Conservation (phyloP, 2,797 vertebrate genomes). For the Sebastes taczanowskii region DNA sequence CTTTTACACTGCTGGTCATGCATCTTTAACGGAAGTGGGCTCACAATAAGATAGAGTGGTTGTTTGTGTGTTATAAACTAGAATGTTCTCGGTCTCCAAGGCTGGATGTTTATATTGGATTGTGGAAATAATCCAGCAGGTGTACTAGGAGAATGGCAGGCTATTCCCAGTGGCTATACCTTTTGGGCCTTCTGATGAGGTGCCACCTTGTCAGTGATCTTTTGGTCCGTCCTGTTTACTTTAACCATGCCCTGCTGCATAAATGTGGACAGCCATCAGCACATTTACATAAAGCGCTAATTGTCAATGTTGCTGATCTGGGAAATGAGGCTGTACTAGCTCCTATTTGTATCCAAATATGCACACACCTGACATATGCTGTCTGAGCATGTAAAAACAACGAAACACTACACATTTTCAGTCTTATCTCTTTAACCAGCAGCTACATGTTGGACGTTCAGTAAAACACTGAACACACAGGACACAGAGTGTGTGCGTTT, state of each 20-base stretch:
- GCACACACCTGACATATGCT: no score
- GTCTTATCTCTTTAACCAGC: neutral
- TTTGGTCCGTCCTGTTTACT: neutral
- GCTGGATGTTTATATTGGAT: neutral
- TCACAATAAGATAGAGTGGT: neutral
- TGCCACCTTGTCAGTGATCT: neutral
- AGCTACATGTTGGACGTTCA: neutral
- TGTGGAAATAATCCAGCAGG: neutral
- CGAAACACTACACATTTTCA: neutral
- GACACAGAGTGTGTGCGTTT: neutral
- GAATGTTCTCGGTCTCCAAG: neutral
- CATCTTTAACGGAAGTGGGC: conserved; percentile 17
- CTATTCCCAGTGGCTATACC: neutral
- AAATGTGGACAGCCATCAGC: neutral
- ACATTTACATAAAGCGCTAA: neutral
- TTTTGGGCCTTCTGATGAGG: neutral
- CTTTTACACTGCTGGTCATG: conserved; percentile 11
- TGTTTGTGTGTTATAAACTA: neutral
- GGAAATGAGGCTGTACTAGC: neutral
- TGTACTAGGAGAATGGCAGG: neutral
- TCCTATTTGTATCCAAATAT: no score
- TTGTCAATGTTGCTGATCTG: neutral
- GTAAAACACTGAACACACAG: neutral
- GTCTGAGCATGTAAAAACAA: neutral
- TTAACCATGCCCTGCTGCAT: neutral